Evolutionary conservation across 2,113 vertebrate species (phyloP), one percentile per base, ranked within the genome.

Genomic region (Tenebrosternarchus preto): DNA sequence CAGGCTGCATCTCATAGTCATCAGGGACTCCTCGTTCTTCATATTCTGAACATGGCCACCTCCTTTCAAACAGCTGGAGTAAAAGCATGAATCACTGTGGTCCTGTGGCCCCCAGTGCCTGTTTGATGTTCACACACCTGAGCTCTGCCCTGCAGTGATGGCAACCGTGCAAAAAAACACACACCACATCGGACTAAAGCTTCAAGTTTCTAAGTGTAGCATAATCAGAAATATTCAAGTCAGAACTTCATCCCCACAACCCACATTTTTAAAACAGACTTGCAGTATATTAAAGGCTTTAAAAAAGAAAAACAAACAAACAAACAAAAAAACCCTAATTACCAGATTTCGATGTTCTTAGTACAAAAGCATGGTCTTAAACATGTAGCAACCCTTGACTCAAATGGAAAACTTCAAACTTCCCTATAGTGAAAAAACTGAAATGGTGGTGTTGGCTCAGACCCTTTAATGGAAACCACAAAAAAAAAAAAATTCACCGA

Each of bases 181-280:
- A 50, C 43, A 50, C 43, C 15, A 50, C 43, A 50, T 50, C 7
- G 20, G 31, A 68, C 63, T 19, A 39, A 17, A 68, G 33, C 31
- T 68, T 68, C 64, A 68, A 68, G 64, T 68, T 68, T 68, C 64
- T 68, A 68, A 61, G 36, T 39, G 64, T 68, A 68, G 64, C 20
- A 68, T 68, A 68, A 68, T 68, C 64, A 39, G 36, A 67, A 68
- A 68, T 68, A 68, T 68, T 68, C 64, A 68, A 68, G 64, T 68
- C 31, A 68, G 43, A 50, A 50, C n/a, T 36, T 39, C 64, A 39
- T 4, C 64, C 63, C 31, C 31, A 66, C 29, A 66, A 5, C 12
- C 33, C 31, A n/a, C 20, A 22, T 39, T 39, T 1, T 12, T n/a
- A 68, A 0, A 67, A 68, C 11, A 39, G 64, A 39, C 9, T 33